Conservation (phyloP, 37 sponge, comb jelly and placozoan species). For the Beroe forskalii region DNA sequence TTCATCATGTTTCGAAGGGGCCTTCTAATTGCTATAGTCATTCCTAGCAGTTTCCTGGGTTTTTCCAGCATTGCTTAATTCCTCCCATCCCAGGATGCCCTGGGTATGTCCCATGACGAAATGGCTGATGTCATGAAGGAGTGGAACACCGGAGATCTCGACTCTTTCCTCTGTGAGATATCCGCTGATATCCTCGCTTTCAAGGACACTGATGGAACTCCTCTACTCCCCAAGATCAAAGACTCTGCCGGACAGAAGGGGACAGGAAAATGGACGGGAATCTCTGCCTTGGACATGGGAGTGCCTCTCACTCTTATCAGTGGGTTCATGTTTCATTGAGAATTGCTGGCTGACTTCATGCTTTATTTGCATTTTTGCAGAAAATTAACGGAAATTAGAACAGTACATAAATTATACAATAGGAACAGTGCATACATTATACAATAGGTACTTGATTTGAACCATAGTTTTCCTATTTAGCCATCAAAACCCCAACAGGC, state of each 20-base stretch:
- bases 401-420: too few relatives aligned
- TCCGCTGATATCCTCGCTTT: slow-evolving; percentile 83
- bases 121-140: slow-evolving; percentile 84
- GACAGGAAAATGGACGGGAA: slow-evolving; percentile 99
- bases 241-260: slow-evolving; percentile 98
- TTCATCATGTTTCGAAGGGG: too few relatives aligned
- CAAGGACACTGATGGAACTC: slow-evolving; percentile 87
- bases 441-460: too few relatives aligned
- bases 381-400: too few relatives aligned
- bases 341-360: neutral
- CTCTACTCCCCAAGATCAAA: slow-evolving; percentile 90
- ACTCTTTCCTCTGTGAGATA: slow-evolving; percentile 97
- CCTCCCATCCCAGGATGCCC: too few relatives aligned
- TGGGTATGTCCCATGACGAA: slow-evolving; percentile 82
- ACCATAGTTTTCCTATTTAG: too few relatives aligned
- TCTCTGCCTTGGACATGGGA: slow-evolving; percentile 93
- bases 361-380: too few relatives aligned
- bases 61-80: too few relatives aligned
- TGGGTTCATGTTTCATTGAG: too few relatives aligned
- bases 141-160: slow-evolving; percentile 97
- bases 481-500: slow-evolving; percentile 73
- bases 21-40: too few relatives aligned
- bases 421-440: too few relatives aligned
- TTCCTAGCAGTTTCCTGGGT: too few relatives aligned
- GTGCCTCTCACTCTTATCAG: slow-evolving; percentile 97